Evolutionary conservation across 2,888 invertebrate genomes (phyloP), one percentile per base, ranked within the genome.

Genomic region (Caenorhabditis sp.): DNA sequence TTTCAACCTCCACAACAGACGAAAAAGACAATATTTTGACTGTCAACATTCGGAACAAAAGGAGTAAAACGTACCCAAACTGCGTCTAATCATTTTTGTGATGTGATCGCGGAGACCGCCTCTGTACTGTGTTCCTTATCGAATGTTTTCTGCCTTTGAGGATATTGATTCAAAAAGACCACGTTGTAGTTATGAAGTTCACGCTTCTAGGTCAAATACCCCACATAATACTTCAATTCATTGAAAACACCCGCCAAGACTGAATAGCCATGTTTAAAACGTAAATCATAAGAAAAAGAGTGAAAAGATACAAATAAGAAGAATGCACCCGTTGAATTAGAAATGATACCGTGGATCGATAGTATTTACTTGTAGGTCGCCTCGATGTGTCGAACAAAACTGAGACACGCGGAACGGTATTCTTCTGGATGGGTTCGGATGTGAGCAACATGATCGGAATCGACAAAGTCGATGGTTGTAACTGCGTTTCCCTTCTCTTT

Each of bases 371-470:
- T 69, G 28, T 70, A 77, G 4, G 70, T 35, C 28, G 77, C 75
- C 28, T 86, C 85, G 24, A 82, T 64, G 58, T 79, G 73, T 26
- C 73, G 49, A 16, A 86, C 69, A 41, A 86, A 77, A 6, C 81
- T 63, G 56, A 86, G 66, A 24, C 86, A 86, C 19, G 77, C 84
- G 14, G 54, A 41, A 19, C 74, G 69, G 69, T 86, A 86, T 19
- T 58, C 38, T 49, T 84, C 72, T 1, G 86, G 84, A 44, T 83
- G 61, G 6, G 56, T 68, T 31, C 80, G 59, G 68, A 84, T 82
- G 51, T 86, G 86, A 35, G 80, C 80, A 26, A 85, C 85, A 59
- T 86, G 86, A n/a, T 81, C 82, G 22, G 86, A 86, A 24, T 84
- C 84, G 59, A 76, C 76, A 14, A 86, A 79, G n/a, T 82, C 68